Evolutionary conservation across 2,113 vertebrate species (phyloP), one percentile per base, ranked within the genome.

Genomic region (Carassius gibelio): DNA sequence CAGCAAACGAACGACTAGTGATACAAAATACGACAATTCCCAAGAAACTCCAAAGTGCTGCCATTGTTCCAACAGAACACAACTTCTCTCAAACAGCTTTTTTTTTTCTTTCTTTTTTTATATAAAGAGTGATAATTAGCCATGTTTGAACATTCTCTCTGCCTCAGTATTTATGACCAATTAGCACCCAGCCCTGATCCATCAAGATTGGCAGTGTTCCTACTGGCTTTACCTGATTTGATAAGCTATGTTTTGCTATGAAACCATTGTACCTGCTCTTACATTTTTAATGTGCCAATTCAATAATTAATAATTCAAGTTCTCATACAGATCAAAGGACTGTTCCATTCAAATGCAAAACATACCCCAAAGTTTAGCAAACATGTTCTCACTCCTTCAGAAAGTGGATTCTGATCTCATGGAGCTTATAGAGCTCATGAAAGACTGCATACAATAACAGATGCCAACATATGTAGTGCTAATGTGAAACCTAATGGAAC

Each of bases 121-220:
- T 30, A 30, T 2, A 72, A 72, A 82, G 50, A 50, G 4, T 71
- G 81, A 72, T 72, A 72, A 82, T 72, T 57, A 82, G 6, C 30
- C 3, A 8, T 4, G 0, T 68, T 71, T 71, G 50, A 21, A 8
- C 5, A 30, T 71, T 55, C 42, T n/a, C 66, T n/a, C 30, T 1
- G 0, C 23, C 66, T 14, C 19, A 19, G 5, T n/a, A 36, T 36
- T 82, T 38, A 48, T 23, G 4, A 57, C 2, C 30, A 57, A 82
- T 82, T 57, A 55, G 48, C 64, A 71, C 50, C 61, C 48, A 82
- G 45, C 30, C 66, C 64, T 69, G 64, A 82, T 68, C 2, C 17
- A 69, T 69, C 45, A 82, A 57, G 45, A 14, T 8, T 19, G 8
- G 23, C 21, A 26, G 36, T 0, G 19, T 71, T 71, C 36, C 81